These are phyloP conservation scores for Myiozetetes cayanensis DNA, from an alignment of 2,113 vertebrate species.

Conservation along the genomic window DNA sequence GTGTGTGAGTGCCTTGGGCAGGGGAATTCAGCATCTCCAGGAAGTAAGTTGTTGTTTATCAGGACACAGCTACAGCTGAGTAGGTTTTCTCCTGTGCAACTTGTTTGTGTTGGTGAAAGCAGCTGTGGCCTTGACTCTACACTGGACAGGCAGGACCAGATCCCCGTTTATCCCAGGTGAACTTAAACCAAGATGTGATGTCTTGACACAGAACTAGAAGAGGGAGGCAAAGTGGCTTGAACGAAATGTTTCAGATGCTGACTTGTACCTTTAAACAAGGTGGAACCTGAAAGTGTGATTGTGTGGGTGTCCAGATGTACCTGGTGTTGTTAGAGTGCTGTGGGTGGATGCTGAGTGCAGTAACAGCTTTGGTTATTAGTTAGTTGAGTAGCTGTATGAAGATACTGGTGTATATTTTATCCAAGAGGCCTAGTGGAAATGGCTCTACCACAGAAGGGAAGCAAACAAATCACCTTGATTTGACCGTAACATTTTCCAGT, in stretches of 20 bases:
- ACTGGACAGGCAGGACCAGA: not conserved
- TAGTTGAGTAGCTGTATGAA: not conserved
- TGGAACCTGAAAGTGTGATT: rapidly evolving
- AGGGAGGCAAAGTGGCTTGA: not conserved
- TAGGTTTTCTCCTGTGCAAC: not conserved
- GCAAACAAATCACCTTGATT: not conserved
- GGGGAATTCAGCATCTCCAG: not conserved
- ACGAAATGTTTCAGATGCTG: not conserved
- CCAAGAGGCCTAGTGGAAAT: not conserved
- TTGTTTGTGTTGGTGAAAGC: not conserved
- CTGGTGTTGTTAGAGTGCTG: not conserved
- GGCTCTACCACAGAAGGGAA: not conserved
- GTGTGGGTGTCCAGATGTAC: not conserved
- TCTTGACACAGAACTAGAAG: not conserved
- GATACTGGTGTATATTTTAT: not conserved
- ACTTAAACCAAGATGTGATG: not conserved
- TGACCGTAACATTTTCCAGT: constrained; percentile 12
- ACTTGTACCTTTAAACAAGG: not conserved
- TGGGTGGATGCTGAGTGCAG: not conserved
- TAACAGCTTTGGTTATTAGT: not conserved
- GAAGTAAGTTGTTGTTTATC: rapidly evolving
- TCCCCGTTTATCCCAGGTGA: not conserved
- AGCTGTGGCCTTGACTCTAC: not conserved
- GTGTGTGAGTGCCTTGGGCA: not conserved
- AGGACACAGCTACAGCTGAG: rapidly evolving